phyloP scores from a whole-genome alignment of 1,140 invertebrate genomes.

The Brachionus rotundiformis region DNA sequence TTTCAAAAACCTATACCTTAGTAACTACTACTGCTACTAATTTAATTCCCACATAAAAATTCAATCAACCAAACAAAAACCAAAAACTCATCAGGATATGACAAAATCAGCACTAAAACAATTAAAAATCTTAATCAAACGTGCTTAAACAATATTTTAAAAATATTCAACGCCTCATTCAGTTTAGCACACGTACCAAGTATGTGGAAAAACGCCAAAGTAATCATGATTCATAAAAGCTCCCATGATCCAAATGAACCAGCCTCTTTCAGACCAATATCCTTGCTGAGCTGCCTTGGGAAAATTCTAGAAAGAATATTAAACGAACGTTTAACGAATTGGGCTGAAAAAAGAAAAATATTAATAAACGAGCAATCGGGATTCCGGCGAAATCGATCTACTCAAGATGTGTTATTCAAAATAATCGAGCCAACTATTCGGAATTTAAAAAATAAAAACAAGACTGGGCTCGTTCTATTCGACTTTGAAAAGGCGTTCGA shows the following conservation, averaged over 20 bases:
- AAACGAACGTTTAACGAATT: background rate
- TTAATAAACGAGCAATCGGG: background rate
- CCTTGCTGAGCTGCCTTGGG: background rate
- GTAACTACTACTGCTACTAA: too few species aligned
- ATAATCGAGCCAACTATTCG: too few species aligned
- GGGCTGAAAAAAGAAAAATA: background rate
- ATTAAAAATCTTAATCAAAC: background rate
- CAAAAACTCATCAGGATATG: background rate
- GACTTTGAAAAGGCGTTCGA: constrained; percentile 10
- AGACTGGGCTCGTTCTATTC: background rate
- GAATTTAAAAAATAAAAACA: too few species aligned
- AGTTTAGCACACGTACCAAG: background rate
- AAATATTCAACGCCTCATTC: background rate
- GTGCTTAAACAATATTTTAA: background rate
- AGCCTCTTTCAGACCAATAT: background rate
- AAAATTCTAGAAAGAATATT: background rate
- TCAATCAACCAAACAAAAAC: background rate
- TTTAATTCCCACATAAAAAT: too few species aligned
- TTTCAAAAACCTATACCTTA: background rate
- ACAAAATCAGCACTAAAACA: background rate
- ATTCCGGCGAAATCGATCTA: background rate
- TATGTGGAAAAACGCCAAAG: background rate
- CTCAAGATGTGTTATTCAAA: too few species aligned
- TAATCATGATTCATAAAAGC: background rate
- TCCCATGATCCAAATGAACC: background rate